Conservation (phyloP, 2,888 invertebrate species). For the Trachelus troglodyta region DNA sequence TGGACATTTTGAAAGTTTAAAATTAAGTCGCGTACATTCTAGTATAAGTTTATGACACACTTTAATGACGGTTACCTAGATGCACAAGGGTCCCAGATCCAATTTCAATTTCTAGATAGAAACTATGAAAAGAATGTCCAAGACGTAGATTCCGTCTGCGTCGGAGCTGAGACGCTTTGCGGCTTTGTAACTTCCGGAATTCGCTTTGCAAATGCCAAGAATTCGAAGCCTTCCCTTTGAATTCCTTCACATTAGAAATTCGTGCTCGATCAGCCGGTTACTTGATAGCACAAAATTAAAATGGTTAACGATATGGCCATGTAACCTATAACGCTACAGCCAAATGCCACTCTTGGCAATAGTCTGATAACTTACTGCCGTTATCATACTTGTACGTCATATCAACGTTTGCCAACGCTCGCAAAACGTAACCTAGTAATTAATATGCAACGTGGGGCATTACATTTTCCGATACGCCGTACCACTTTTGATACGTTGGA, state of each 20-base stretch:
- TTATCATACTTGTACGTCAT: background rate
- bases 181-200: background rate
- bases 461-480: background rate
- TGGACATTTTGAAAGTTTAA: background rate
- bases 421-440: constrained; percentile 6
- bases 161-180: background rate
- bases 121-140: background rate
- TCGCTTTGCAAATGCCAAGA: background rate
- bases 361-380: background rate
- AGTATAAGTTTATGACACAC: background rate
- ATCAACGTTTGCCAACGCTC: background rate
- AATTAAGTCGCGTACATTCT: background rate
- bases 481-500: background rate
- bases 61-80: background rate
- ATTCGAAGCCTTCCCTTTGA: background rate
- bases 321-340: background rate
- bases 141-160: background rate
- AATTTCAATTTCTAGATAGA: background rate
- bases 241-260: background rate
- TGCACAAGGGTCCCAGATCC: background rate
- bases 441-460: background rate
- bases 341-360: constrained; percentile 8
- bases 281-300: background rate
- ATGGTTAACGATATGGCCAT: background rate
- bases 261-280: background rate